Base-by-base conservation (phyloP, 2,888 invertebrate genomes). In the Palloptera scutellata region DNA sequence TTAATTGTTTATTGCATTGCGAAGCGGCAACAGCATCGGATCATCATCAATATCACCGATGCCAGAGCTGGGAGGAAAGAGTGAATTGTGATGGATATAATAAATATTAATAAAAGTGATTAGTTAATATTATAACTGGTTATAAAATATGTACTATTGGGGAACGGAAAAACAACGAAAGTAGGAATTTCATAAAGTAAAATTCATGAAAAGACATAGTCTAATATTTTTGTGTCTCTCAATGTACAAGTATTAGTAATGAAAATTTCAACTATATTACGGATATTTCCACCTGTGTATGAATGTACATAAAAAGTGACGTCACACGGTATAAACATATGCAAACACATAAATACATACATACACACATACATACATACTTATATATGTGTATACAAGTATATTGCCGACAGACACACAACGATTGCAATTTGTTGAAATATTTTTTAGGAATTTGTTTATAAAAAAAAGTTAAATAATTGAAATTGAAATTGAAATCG, bases 391-490 rank as follows among this genome's bases (percentile, higher is more conserved):
- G n/a, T 45, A 58, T 54, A 42, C 19, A n/a, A 41, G 40, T 61
- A 53, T 52, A 61, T 64, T 59, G 52, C 54, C 10, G 58, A 19
- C 53, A 58, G 59, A n/a, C 48, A 48, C 11, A 42, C 42, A 43
- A n/a, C 20, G 30, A 53, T 58, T 64, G 64, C 42, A 30, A 59
- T 59, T 58, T 58, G 15, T n/a, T 52, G 42, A 30, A 42, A 41
- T 52, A 64, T 40, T 17, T 53, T 59, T 59, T 9, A 52, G 51
- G 64, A 59, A 64, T 59, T 64, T 53, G 59, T 58, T 64, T 64
- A 64, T 64, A 64, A 19, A 43, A 1, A n/a, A 12, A 41, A 42
- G 41, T n/a, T 12, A 1, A 11, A 11, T 12, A 19, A 45, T 13
- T 1, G 59, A 59, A 59, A 59, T 43, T 45, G 45, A 45, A 45